These are phyloP conservation scores for Eudasyphora cyanicolor DNA, from an alignment of 2,888 invertebrate genomes.

Conservation along the genomic window DNA sequence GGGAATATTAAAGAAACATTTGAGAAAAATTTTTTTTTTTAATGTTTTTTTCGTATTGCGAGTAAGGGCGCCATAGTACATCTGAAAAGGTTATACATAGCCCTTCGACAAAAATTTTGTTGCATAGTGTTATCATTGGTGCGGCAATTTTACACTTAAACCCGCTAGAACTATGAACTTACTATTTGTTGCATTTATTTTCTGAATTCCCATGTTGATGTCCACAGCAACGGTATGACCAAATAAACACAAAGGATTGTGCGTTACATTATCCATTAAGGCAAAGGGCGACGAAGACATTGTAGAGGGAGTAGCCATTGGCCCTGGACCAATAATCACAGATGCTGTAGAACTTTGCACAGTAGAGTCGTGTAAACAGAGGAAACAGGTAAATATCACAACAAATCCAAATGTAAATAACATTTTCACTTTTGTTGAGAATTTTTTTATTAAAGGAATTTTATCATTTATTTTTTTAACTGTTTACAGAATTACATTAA, in stretches of 20 bases:
- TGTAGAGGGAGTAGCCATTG: slow-evolving; percentile 33
- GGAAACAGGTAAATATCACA: slow-evolving; percentile 30
- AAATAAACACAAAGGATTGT: slow-evolving; percentile 52
- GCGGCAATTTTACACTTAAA: too few species aligned
- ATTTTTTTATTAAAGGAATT: slow-evolving; percentile 13
- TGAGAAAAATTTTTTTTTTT: too few species aligned
- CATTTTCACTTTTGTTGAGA: slow-evolving; percentile 38
- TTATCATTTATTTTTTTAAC: too few species aligned
- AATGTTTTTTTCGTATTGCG: too few species aligned
- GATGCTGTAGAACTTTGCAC: slow-evolving; percentile 33
- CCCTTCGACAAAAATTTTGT: too few species aligned
- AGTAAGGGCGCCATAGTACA: too few species aligned
- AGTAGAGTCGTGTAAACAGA: slow-evolving; percentile 42
- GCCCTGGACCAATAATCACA: background rate
- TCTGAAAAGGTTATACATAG: too few species aligned
- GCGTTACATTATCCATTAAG: slow-evolving; percentile 37
- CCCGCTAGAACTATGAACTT: too few species aligned
- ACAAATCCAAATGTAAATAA: slow-evolving; percentile 26
- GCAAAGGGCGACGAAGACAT: background rate
- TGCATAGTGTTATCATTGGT: too few species aligned
- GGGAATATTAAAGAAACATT: too few species aligned
- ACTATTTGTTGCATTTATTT: slow-evolving; percentile 46
- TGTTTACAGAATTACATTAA: too few species aligned
- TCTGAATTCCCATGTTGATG: slow-evolving; percentile 43
- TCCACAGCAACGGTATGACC: slow-evolving; percentile 34